Evolutionary conservation across 2,888 invertebrate species (phyloP), one percentile per base, ranked within the genome.

Genomic region (Drosophila paucipuncta): DNA sequence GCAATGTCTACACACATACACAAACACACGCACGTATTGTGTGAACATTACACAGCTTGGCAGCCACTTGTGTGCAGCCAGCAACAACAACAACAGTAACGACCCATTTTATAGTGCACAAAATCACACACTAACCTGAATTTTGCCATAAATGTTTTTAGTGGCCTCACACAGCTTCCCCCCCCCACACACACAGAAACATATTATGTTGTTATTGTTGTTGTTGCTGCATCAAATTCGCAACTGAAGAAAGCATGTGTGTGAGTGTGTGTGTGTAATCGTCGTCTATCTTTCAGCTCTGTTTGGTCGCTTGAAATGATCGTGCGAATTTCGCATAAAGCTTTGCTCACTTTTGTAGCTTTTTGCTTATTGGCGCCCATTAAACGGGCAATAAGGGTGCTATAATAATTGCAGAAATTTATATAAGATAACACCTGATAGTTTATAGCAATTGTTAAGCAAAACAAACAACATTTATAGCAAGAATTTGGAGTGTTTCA

Each of bases 101-200:
- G 81, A 86, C 87, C 89, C 82, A 85, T 85, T 89, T 85, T 74
- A 68, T 78, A 83, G 77, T 80, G 83, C 74, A 84, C 78, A 83
- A 89, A 83, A 90, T 87, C 89, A 83, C 86, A 87, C 87, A 87
- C 87, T 87, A 87, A 87, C 87, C 87, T 87, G 87, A 78, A 88
- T 87, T 81, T 83, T 75, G 80, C 78, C 82, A 76, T 81, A 85
- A 87, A 83, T 74, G 83, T 76, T 50, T 47, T 75, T 64, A 72
- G 68, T 66, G 66, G 75, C 49, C 61, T 71, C 62, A 28, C 54
- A 37, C 73, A 72, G 73, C 65, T 55, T 62, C 72, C 76, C 28
- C 25, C 16, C 6, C 4, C 3, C 41, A 31, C 37, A 2, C 37
- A 11, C 35, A 35, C 4, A 35, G 16, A 35, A 37, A 25, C 9